Evolutionary conservation across 2,113 vertebrate species (phyloP), one percentile per base, ranked within the genome.

Genomic region (Paramormyrops kingsleyae): DNA sequence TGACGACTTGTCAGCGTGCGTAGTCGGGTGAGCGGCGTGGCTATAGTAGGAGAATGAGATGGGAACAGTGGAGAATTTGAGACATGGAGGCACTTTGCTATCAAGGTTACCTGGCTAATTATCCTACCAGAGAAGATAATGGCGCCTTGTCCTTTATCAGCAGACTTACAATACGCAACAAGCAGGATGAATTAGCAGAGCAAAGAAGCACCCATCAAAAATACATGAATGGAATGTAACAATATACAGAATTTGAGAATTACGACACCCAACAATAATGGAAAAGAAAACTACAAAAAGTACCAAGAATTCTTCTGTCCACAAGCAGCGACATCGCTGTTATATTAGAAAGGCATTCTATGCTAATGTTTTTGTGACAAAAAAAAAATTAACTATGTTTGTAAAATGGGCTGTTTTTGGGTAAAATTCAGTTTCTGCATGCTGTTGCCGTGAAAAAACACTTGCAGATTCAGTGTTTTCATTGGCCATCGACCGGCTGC

Each of bases 61-160:
- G 10, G 83, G 83, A n/a, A 84, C 44, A 19, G 44, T 84, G 24
- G 21, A 84, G 83, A 84, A 47, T 44, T 84, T 84, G 83, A 47
- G 83, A 46, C 83, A 80, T 12, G 44, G 9, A 9, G 6, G 39
- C 39, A 84, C 83, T 44, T 84, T 10, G 21, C 44, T 84, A 47
- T 24, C 83, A 44, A 46, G 42, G 83, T 84, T 47, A 84, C 83
- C 83, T 84, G 83, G 83, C 46, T 84, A 84, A 44, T 84, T 44
- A 84, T 46, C 39, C 83, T n/a, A 46, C 83, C 83, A 84, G 42
- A 84, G 83, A 24, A 44, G 83, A 46, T 84, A 84, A 84, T 80
- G 74, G 74, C 83, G n/a, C 44, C 44, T 0, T 84, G 21, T 84
- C 19, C 39, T 84, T 84, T 84, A 24, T 84, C 47, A 84, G 42